Evolutionary conservation across 2,888 invertebrate species (phyloP), one percentile per base, ranked within the genome.

Genomic region (Pediacus dermestoides): DNA sequence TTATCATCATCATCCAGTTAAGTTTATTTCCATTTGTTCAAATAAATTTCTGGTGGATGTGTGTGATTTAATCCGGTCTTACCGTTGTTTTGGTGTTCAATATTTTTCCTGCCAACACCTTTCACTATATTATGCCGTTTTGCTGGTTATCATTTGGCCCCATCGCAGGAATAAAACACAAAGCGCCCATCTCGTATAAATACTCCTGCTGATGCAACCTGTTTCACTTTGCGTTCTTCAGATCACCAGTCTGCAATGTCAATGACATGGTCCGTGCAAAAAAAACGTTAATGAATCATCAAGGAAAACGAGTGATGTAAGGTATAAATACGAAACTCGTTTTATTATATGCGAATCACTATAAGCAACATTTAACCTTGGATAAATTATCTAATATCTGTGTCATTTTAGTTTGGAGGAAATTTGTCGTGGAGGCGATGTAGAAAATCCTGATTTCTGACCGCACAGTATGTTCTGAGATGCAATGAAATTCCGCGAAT

Each of bases 301-400:
- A 61, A 63, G 61, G 63, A 61, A 61, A 61, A 61, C 62, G 36
- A 54, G 57, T 56, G 56, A 57, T 55, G 55, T 50, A 57, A 57
- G 52, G 43, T 31, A 18, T 39, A 26, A 23, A 23, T 27, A 21
- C 14, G 23, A 38, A 46, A 40, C 42, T 25, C 16, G 45, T 48
- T 42, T 38, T 22, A 25, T 23, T 23, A n/a, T 28, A 13, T 7
- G 33, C 30, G 37, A 34, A 37, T 44, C 37, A 42, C 28, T 38
- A 33, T 37, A 39, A n/a, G n/a, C n/a, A n/a, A n/a, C 46, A 36
- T 30, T 43, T 43, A 52, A 52, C 60, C 60, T 62, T 60, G 58
- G 37, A 44, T 45, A 49, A 55, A 54, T 59, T 56, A 53, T 49
- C 50, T 48, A 54, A 56, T 54, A 57, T 53, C 47, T 58, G 56